Conservation (phyloP, 2,888 invertebrate species). For the Drosophila colorata region DNA sequence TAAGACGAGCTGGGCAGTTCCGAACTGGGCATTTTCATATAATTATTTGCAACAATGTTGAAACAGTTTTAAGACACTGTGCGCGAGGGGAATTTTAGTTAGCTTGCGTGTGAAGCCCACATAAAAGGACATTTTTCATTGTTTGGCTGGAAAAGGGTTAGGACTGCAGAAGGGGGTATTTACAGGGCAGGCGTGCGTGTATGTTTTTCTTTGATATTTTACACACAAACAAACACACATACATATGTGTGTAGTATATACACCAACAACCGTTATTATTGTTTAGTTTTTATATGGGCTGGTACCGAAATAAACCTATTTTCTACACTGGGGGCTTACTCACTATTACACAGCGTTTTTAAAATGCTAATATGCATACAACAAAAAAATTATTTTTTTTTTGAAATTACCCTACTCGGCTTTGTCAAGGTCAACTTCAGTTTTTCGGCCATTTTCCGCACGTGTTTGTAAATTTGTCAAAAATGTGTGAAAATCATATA, state of each 20-base stretch:
- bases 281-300: conserved; percentile 12
- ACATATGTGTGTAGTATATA: neutral
- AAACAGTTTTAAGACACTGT: conserved; percentile 9
- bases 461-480: too few relatives aligned
- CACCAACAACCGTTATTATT: conserved; percentile 8
- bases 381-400: neutral
- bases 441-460: neutral
- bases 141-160: conserved; percentile 17
- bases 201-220: conserved; percentile 4
- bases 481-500: too few relatives aligned
- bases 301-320: conserved; percentile 29
- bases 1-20: conserved; percentile 6
- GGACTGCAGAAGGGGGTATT: neutral
- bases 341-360: conserved; percentile 3
- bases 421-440: conserved; percentile 5
- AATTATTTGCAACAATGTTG: conserved; percentile 18
- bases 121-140: conserved; percentile 47
- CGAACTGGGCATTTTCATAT: neutral
- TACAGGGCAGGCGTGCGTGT: neutral
- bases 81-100: conserved; percentile 2
- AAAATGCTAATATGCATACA: neutral
- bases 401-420: neutral
- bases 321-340: neutral
- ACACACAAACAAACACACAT: neutral
- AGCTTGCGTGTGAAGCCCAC: conserved; percentile 54